Evolutionary conservation across 2,113 vertebrate genomes (phyloP), one percentile per base, ranked within the genome.

Genomic region (Tonatia bakeri): DNA sequence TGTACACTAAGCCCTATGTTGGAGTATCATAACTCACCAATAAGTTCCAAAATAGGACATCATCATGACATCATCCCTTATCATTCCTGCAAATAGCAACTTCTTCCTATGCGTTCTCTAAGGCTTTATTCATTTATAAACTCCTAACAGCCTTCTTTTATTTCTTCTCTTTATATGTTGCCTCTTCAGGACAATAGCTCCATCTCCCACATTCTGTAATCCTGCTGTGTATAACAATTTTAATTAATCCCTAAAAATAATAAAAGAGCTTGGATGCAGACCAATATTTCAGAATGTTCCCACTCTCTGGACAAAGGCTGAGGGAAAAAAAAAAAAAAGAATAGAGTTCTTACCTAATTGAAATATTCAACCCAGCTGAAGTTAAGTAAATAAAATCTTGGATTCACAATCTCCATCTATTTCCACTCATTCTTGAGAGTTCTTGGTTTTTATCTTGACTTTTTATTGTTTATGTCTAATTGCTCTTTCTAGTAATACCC

Each of bases 381-480:
- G 64, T 93, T 73, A 95, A 95, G 47, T 22, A 93, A 96, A 61
- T 95, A 72, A 88, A 80, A 89, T 52, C 45, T 92, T 72, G 52
- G n/a, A 59, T 92, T 95, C 47, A 65, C 61, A 20, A 79, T 72
- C 38, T 75, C 70, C 33, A 45, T 87, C 45, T 77, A 69, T 87
- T 87, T 70, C 40, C n/a, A 83, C 24, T 19, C 70, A 87, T 69
- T 92, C 54, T 75, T 87, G 65, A 59, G 38, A 36, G 47, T 85
- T 93, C n/a, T 43, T 84, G 43, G 38, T 85, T 91, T 95, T 93
- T 85, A 65, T 76, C 43, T 94, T 87, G 72, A 20, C 75, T 95
- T 92, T 93, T 90, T n/a, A 95, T 96, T 81, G 67, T 33, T 91
- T 80, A 91, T 84, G 28, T 81, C 16, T 90, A 90, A 90, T 65